phyloP scores from a whole-genome alignment of 2,113 vertebrate genomes.

The Myiozetetes cayanensis region DNA sequence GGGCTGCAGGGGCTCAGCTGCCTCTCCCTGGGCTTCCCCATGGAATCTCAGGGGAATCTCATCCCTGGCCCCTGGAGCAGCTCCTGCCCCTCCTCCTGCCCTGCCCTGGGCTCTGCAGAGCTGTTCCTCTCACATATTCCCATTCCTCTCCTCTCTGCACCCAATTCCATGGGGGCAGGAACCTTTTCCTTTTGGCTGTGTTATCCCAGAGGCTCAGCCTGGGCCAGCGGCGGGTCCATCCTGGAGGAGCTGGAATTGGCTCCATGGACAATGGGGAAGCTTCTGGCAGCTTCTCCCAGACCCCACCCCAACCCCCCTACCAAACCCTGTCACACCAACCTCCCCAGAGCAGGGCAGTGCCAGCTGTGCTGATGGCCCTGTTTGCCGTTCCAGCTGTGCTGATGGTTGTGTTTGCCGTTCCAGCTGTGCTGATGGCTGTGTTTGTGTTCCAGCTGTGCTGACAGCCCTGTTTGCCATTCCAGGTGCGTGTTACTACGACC shows the following conservation, averaged over 20 bases:
- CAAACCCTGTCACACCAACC: too few species aligned
- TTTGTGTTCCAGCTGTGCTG: not conserved
- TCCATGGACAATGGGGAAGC: too few species aligned
- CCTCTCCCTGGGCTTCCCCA: not conserved
- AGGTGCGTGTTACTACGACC: constrained; percentile 97
- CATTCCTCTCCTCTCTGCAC: not conserved
- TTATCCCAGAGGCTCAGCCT: not conserved
- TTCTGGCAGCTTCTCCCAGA: too few species aligned
- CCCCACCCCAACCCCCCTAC: too few species aligned
- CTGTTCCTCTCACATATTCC: not conserved
- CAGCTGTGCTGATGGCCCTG: too few species aligned
- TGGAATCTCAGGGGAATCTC: not conserved
- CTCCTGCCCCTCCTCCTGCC: too few species aligned
- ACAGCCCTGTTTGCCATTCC: not conserved
- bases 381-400: constrained; percentile 57
- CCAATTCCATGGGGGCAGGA: not conserved
- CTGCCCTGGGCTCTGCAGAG: too few species aligned
- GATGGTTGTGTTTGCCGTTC: not conserved
- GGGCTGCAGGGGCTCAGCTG: too few species aligned
- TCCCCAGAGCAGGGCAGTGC: too few species aligned
- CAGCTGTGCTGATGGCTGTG: too few species aligned
- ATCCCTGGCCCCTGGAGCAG: not conserved
- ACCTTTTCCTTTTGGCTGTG: not conserved
- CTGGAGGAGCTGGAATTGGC: too few species aligned
- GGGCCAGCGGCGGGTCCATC: too few species aligned